These are phyloP conservation scores for Ophioninae sp. DNA, from an alignment of 2,888 invertebrate genomes.

Conservation along the genomic window DNA sequence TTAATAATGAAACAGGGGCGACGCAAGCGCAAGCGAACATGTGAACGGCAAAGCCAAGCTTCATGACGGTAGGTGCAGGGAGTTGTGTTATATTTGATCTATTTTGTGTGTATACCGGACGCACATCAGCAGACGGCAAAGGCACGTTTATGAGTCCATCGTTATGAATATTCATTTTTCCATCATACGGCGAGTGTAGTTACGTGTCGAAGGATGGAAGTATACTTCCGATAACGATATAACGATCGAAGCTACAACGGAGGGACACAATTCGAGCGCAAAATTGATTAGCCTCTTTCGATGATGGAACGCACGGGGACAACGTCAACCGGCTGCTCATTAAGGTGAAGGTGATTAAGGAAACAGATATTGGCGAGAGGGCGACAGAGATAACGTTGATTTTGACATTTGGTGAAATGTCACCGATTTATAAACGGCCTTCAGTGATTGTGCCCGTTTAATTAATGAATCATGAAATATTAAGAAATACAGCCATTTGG, in stretches of 20 bases:
- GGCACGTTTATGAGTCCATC: background rate
- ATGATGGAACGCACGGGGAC: background rate
- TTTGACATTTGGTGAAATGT: background rate
- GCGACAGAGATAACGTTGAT: background rate
- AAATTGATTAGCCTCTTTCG: constrained; percentile 21
- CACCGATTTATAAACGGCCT: background rate
- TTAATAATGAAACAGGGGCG: constrained; percentile 32
- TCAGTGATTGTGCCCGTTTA: background rate
- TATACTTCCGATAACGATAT: constrained; percentile 8
- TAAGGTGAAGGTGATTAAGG: background rate
- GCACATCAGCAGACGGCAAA: constrained; percentile 11
- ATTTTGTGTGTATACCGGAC: constrained; percentile 9
- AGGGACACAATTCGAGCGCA: constrained; percentile 15
- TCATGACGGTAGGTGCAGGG: constrained; percentile 2
- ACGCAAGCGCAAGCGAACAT: constrained; percentile 4
- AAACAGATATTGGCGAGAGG: too few species aligned
- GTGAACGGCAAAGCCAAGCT: constrained; percentile 2
- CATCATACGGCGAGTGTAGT: background rate
- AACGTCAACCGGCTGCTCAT: constrained; percentile 8
- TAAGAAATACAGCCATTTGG: too few species aligned
- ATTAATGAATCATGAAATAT: background rate
- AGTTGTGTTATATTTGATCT: constrained; percentile 1
- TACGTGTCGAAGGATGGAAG: background rate
- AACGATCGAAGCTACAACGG: constrained; percentile 19
- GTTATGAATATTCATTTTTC: constrained; percentile 34